phyloP scores from a whole-genome alignment of 2,888 invertebrate species.

The Patella depressa region DNA sequence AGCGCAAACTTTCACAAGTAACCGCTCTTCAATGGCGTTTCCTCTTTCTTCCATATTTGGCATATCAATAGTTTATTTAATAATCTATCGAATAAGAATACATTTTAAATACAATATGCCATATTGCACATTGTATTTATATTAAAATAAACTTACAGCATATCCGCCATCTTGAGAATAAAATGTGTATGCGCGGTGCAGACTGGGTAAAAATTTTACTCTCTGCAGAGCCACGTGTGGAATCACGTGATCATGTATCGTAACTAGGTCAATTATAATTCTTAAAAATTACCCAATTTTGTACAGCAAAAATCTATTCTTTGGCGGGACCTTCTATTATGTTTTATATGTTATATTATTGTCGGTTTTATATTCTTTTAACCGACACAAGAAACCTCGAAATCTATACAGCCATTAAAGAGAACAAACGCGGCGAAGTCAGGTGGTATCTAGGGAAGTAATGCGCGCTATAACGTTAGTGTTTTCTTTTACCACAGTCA shows the following conservation, averaged over 20 bases:
- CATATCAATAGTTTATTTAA: neutral
- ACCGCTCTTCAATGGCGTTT: neutral
- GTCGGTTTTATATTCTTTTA: neutral
- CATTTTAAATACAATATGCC: neutral
- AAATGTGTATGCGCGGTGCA: constrained; percentile 1
- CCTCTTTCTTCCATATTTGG: constrained; percentile 5
- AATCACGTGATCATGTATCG: neutral
- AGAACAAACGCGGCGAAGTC: neutral
- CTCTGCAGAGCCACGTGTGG: constrained; percentile 3
- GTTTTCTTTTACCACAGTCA: too few species aligned
- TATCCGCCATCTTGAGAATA: too few species aligned
- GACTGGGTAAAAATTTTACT: constrained; percentile 9
- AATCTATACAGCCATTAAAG: neutral
- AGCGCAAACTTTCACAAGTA: neutral
- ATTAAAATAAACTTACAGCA: constrained; percentile 10
- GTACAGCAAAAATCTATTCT: neutral
- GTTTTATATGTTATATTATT: neutral
- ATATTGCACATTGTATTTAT: neutral
- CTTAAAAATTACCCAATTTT: neutral
- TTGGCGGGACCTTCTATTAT: neutral
- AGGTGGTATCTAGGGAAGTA: neutral
- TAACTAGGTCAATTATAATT: constrained; percentile 2
- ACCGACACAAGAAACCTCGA: neutral
- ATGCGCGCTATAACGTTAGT: neutral
- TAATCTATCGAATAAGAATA: constrained; percentile 3